phyloP scores from a whole-genome alignment of 2,113 vertebrate species.

The Paradoxurus hermaphroditus region DNA sequence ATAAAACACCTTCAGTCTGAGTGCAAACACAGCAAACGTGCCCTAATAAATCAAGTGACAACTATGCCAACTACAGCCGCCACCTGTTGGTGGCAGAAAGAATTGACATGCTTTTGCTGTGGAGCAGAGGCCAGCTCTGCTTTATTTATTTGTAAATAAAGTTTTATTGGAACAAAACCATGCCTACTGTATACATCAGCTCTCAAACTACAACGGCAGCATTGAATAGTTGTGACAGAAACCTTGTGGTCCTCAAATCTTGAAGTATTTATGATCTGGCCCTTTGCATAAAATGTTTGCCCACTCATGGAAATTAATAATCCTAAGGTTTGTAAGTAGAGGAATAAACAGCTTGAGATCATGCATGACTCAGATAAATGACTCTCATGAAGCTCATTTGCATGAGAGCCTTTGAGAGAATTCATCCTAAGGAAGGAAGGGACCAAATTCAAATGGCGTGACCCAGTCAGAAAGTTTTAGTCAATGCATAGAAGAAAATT shows the following conservation, averaged over 20 bases:
- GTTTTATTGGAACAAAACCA: slow-evolving; percentile 45
- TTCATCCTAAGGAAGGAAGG: neutral
- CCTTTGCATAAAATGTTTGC: neutral
- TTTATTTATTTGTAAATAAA: slow-evolving; percentile 62
- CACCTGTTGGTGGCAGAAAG: slow-evolving; percentile 51
- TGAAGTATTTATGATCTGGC: neutral
- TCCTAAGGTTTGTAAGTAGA: neutral
- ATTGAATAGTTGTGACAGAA: neutral
- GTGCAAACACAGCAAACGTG: neutral
- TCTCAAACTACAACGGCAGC: neutral
- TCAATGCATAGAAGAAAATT: neutral
- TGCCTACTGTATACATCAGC: neutral
- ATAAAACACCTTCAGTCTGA: slow-evolving; percentile 53
- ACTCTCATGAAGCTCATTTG: neutral
- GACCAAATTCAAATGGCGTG: neutral
- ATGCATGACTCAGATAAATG: neutral
- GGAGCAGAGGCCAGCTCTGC: neutral
- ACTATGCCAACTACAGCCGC: neutral
- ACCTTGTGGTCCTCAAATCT: neutral
- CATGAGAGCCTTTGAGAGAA: neutral
- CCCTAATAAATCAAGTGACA: slow-evolving; percentile 40
- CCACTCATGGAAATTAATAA: slow-evolving; percentile 15
- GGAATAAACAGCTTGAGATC: neutral
- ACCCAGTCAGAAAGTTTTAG: neutral
- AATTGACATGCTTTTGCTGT: neutral